A percentile compares a stretch with the other conserved stretches of the same genome.
phyloP scores from a whole-genome alignment of 2,888 invertebrate genomes.

The Pteria penguin region DNA sequence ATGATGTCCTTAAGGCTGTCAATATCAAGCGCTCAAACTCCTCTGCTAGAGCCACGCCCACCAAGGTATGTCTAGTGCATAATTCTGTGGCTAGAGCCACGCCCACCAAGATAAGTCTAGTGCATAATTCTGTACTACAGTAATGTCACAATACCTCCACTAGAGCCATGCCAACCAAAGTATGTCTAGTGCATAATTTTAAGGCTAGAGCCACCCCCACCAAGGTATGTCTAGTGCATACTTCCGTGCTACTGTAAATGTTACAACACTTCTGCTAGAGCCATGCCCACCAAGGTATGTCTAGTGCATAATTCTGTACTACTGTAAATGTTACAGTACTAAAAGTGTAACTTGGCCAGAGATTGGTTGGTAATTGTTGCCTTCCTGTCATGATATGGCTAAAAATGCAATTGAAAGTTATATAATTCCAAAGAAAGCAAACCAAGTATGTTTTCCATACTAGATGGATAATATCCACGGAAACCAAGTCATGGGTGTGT shows the following conservation, averaged over 20 bases:
- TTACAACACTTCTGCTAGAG: constrained; percentile 76
- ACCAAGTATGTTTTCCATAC: no score
- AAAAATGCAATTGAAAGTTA: no score
- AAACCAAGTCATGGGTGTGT: no score
- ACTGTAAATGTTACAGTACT: no score
- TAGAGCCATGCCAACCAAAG: constrained; percentile 74
- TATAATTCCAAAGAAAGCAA: no score
- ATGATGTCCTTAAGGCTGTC: constrained; percentile 70
- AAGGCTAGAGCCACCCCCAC: not conserved
- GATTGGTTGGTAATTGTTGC: no score
- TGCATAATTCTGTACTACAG: no score
- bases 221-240: not conserved
- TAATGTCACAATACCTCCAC: constrained; percentile 78
- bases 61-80: constrained; percentile 59
- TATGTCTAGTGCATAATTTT: constrained; percentile 31
- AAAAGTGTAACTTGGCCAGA: no score
- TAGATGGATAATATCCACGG: no score
- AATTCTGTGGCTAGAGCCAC: not conserved
- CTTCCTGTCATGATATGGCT: no score
- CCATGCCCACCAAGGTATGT: constrained; percentile 72
- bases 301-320: not conserved
- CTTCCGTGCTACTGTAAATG: no score
- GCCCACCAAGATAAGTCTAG: not conserved
- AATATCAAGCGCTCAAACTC: constrained; percentile 64
- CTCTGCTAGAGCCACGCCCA: constrained; percentile 76